Base-by-base conservation (phyloP, 1,140 invertebrate genomes). In the Drosophila asahinai region DNA sequence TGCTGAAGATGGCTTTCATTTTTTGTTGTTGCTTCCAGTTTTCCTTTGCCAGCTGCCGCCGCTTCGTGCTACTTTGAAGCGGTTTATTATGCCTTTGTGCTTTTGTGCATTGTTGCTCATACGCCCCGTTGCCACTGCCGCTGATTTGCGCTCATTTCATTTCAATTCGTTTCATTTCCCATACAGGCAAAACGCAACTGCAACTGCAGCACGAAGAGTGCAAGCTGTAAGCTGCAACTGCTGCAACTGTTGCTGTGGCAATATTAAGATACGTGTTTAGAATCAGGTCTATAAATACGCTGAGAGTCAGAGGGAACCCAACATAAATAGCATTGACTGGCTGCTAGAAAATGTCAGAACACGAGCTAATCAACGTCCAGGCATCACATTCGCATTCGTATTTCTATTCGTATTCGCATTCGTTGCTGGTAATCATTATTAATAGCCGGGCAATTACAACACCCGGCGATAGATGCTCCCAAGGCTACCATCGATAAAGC, bases 261-360 rank as follows among this genome's bases (percentile, higher is more conserved):
- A 42, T 83, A 67, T 71, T 55, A 68, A 78, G 62, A 83, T 68
- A 81, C 81, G 73, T 81, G 81, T 62, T 63, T 62, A 89, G 83
- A 87, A 87, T 89, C 83, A 68, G 83, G 68, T 78, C 84, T 90
- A 90, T 84, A 84, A 87, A 87, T 87, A 87, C 81, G 65, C 73
- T 38, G 60, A 62, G 63, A 73, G 58, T 57, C 60, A 73, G 45
- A 65, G 19, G 30, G 36, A 57, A 57, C 8, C 14, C 54, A 47
- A 77, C 80, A 86, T 87, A 90, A 86, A 81, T 89, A 89, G 84
- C 86, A 84, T 77, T 77, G 80, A 80, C 67, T 86, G 61, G 74
- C 19, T 86, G 82, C 60, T 75, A 75, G 73, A 78, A 87, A 86
- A 87, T 87, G 83, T 87, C 80, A 86, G 83, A 75, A 64, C 59